A percentile compares a stretch with the other conserved stretches of the same genome.
Conservation (phyloP, 92 coral and sea anemone genomes). For the Metridium senile region DNA sequence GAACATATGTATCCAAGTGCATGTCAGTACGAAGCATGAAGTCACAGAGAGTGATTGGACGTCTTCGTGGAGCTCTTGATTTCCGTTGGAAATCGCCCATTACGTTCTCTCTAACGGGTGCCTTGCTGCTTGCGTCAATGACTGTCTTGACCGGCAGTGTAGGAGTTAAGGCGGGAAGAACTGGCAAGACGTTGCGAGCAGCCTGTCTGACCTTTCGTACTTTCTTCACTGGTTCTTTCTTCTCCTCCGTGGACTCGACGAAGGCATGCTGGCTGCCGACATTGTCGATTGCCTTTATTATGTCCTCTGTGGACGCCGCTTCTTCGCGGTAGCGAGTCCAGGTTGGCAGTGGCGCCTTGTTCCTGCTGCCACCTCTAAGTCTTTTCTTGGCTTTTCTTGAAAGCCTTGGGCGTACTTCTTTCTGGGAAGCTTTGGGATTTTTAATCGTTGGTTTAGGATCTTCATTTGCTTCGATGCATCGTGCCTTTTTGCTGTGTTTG, state of each 20-base stretch:
- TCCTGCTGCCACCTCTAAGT: not conserved
- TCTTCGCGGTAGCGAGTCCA: not conserved
- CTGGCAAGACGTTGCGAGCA: not conserved
- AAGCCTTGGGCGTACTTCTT: not conserved
- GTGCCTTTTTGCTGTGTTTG: not conserved
- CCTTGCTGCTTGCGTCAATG: not conserved
- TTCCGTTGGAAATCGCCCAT: not conserved
- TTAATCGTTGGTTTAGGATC: not conserved
- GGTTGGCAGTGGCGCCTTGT: not conserved
- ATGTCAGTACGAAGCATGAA: not conserved
- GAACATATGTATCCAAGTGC: not conserved
- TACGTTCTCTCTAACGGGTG: not conserved
- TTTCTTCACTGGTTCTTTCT: not conserved
- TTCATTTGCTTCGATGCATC: not conserved
- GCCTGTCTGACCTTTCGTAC: not conserved
- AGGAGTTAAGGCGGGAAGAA: not conserved
- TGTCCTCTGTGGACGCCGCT: not conserved
- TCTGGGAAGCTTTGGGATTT: not conserved
- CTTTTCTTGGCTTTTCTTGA: slow-evolving; percentile 7
- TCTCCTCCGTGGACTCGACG: not conserved
- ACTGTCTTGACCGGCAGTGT: not conserved
- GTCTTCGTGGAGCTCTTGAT: not conserved
- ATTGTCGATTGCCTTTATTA: not conserved
- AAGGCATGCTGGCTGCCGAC: not conserved
- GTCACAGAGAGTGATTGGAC: not conserved